Conservation (phyloP, 2,888 invertebrate species). For the Parasteatoda lunata region DNA sequence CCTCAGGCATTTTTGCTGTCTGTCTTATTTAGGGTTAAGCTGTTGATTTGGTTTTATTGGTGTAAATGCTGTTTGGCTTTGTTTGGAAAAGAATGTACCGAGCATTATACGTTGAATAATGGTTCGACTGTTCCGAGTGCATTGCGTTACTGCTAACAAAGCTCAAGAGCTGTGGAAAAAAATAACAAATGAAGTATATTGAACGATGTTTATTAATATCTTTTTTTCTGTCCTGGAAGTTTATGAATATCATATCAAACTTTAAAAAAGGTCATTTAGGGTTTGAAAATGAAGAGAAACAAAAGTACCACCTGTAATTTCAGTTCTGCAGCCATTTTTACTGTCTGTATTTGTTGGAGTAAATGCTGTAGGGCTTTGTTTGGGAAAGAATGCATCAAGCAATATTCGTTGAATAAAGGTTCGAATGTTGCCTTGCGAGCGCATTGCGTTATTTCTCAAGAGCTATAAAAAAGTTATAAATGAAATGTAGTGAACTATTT, state of each 20-base stretch:
- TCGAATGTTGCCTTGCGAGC: too few relatives aligned
- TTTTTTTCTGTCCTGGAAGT: too few relatives aligned
- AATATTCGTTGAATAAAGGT: too few relatives aligned
- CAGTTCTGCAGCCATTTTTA: background rate
- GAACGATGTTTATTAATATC: background rate
- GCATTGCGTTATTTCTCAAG: too few relatives aligned
- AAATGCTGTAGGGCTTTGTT: too few relatives aligned
- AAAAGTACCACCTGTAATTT: background rate
- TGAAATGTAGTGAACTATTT: too few relatives aligned
- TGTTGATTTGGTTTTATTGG: background rate
- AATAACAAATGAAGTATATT: background rate
- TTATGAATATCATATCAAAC: conserved; percentile 12
- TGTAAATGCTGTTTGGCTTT: too few relatives aligned
- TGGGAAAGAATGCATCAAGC: too few relatives aligned
- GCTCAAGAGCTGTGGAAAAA: background rate
- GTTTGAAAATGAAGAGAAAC: background rate
- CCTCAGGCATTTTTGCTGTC: background rate
- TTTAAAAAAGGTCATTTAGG: background rate
- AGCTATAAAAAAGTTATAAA: background rate
- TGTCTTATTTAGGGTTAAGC: background rate
- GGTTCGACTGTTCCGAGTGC: too few relatives aligned
- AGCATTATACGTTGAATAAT: too few relatives aligned
- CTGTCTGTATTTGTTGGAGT: background rate
- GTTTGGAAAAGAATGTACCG: too few relatives aligned
- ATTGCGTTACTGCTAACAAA: too few relatives aligned